Conservation (phyloP, 1,140 invertebrate species). For the Zeugodacus cucurbitae region DNA sequence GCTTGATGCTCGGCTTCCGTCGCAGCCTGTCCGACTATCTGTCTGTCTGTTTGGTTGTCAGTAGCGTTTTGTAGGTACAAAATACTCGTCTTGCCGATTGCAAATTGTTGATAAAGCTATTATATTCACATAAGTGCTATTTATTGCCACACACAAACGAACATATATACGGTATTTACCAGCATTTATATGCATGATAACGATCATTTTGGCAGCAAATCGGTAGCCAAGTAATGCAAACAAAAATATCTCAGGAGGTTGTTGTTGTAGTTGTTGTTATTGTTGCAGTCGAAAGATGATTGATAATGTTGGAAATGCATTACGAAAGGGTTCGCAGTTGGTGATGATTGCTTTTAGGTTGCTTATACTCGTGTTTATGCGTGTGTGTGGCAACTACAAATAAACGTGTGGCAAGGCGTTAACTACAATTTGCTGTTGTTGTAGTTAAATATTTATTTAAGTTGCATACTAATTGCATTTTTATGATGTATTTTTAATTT, state of each 20-base stretch:
- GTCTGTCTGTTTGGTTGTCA: neutral
- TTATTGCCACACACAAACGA: neutral
- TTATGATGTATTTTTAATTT: neutral
- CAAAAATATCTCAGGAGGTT: neutral
- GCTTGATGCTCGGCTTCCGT: conserved; percentile 24
- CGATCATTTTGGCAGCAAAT: neutral
- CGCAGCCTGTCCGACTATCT: neutral
- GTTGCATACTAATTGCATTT: neutral
- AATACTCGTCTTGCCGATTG: conserved; percentile 39
- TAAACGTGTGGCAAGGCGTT: neutral
- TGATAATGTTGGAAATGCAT: neutral
- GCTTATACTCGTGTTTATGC: neutral
- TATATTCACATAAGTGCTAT: conserved; percentile 40
- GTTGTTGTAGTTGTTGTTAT: neutral
- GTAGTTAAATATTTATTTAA: conserved; percentile 5
- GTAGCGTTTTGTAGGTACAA: conserved; percentile 24
- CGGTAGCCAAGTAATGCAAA: neutral
- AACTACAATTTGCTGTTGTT: neutral
- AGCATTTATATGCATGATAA: neutral
- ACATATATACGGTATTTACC: neutral
- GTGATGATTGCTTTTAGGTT: neutral
- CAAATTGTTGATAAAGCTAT: conserved; percentile 57
- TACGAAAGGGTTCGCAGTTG: conserved; percentile 12
- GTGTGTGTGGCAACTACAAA: neutral
- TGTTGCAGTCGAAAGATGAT: neutral